Evolutionary conservation across 2,888 invertebrate genomes (phyloP).

Genomic region (Tiliacea aurago): DNA sequence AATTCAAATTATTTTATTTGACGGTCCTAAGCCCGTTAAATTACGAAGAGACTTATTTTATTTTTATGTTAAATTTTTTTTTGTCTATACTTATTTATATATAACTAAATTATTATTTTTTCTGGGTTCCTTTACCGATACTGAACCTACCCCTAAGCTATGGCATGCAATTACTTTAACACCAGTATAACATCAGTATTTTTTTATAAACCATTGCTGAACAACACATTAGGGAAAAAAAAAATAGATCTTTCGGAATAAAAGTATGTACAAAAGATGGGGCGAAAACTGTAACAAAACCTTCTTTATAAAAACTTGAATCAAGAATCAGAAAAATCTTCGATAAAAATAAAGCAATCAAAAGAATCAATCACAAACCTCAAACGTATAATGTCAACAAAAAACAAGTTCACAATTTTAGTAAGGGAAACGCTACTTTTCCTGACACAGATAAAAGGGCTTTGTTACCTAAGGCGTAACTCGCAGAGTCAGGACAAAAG

Average conservation of each 20-base stretch:
- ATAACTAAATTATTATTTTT: too few species aligned
- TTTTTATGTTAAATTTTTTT: too few species aligned
- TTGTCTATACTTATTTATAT: too few species aligned
- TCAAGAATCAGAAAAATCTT: background rate
- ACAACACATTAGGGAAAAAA: background rate
- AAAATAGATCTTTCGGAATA: too few species aligned
- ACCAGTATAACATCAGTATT: background rate
- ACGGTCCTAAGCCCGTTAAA: too few species aligned
- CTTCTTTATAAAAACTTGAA: background rate
- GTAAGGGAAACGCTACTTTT: slow-evolving; percentile 41
- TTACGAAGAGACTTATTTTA: too few species aligned
- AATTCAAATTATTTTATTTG: too few species aligned
- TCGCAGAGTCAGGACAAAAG: slow-evolving; percentile 71
- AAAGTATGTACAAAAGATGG: background rate
- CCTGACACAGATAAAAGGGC: slow-evolving; percentile 44
- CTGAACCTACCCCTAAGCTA: too few species aligned
- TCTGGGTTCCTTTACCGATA: too few species aligned
- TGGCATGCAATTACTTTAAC: too few species aligned
- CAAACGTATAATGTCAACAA: slow-evolving; percentile 17
- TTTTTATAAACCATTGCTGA: background rate
- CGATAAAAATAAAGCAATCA: background rate
- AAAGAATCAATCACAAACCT: slow-evolving; percentile 20
- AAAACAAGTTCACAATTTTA: slow-evolving; percentile 44
- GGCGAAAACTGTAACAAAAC: background rate
- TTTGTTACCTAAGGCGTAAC: slow-evolving; percentile 66